Conservation (phyloP, 2,113 vertebrate genomes). For the Galemys pyrenaicus region DNA sequence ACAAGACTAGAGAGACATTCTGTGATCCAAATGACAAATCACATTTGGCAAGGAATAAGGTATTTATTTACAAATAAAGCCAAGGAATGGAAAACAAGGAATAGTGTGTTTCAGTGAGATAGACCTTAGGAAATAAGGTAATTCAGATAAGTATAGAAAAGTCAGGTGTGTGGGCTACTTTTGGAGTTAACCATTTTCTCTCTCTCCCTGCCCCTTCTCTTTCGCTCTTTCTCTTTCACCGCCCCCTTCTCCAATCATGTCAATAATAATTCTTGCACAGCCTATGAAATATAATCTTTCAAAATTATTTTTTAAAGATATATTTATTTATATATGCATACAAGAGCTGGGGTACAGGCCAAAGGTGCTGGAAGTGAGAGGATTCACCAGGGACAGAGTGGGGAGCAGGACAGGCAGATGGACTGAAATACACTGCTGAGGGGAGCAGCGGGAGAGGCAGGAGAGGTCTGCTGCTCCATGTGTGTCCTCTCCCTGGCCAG, state of each 20-base stretch:
- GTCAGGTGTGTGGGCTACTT: not conserved
- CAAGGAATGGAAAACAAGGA: not conserved
- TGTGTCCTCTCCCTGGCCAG: too few species aligned
- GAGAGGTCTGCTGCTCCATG: too few species aligned
- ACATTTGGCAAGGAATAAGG: not conserved
- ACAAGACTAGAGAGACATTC: not conserved
- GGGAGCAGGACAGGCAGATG: too few species aligned
- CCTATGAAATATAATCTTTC: not conserved
- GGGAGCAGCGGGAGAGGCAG: too few species aligned
- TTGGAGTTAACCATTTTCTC: accelerated
- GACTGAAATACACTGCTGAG: too few species aligned
- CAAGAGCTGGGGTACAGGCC: too few species aligned
- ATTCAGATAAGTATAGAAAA: not conserved
- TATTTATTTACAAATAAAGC: not conserved
- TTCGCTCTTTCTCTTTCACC: not conserved
- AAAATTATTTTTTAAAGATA: too few species aligned
- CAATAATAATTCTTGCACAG: not conserved
- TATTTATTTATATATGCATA: too few species aligned
- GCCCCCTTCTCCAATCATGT: not conserved
- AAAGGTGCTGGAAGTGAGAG: too few species aligned
- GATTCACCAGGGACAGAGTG: too few species aligned
- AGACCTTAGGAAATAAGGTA: not conserved
- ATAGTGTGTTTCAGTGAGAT: not conserved
- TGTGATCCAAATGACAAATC: not conserved
- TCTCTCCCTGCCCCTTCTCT: too few species aligned